Conservation (phyloP, 1,140 invertebrate genomes). For the Drosophila sp. region DNA sequence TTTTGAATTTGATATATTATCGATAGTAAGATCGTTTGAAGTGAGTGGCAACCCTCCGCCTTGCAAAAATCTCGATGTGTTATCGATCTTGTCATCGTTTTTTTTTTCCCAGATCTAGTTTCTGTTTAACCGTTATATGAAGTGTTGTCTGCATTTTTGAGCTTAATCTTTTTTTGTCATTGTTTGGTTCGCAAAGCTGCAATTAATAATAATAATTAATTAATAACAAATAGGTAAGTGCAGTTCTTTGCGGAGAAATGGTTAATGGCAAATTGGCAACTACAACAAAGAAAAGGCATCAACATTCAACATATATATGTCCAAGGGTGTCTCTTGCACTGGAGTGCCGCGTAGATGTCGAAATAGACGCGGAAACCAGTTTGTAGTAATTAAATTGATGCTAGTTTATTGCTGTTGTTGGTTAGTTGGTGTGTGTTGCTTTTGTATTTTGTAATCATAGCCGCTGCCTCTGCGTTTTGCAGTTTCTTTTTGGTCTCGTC, state of each 20-base stretch:
- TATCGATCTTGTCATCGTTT: no score
- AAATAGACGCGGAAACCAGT: constrained; percentile 76
- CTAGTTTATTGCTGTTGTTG: constrained; percentile 45
- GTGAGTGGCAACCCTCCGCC: background rate
- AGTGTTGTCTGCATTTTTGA: no score
- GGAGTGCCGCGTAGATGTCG: constrained; percentile 47
- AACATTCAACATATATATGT: constrained; percentile 2
- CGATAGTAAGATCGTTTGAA: constrained; percentile 25
- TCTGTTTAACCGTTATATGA: no score
- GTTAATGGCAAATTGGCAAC: constrained; percentile 3
- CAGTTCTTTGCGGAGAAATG: background rate
- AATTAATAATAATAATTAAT: no score
- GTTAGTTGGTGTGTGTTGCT: constrained; percentile 22
- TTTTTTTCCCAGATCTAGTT: no score
- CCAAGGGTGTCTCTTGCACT: constrained; percentile 20
- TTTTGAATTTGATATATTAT: constrained; percentile 14
- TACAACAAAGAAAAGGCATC: constrained; percentile 22
- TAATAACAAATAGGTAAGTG: constrained; percentile 29
- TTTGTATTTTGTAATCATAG: constrained; percentile 19
- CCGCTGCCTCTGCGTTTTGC: constrained; percentile 17
- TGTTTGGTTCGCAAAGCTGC: constrained; percentile 24
- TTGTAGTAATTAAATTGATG: constrained; percentile 68
- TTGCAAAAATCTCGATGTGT: background rate
- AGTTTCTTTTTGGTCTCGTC: constrained; percentile 17
- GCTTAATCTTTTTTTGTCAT: background rate